A percentile compares a stretch with the other conserved stretches of the same genome.
phyloP scores from a whole-genome alignment of 2,888 invertebrate species.

The Diogma glabrata region DNA sequence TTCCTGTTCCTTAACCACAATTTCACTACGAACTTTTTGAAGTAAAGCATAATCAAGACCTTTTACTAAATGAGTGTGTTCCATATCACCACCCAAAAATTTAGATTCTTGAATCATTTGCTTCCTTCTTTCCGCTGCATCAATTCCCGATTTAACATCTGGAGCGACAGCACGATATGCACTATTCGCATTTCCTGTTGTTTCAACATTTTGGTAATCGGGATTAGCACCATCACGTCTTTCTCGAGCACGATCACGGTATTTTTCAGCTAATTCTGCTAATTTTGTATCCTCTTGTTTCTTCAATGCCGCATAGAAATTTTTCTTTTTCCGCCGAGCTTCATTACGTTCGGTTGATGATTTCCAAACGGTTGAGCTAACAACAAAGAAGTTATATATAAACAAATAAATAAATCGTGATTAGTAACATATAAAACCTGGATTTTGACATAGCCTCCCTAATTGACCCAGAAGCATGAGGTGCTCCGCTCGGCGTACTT shows the following conservation, averaged over 20 bases:
- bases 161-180: conserved; percentile 82
- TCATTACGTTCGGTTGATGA: conserved; percentile 59
- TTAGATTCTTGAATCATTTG: conserved; percentile 98
- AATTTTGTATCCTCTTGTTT: conserved; percentile 92
- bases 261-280: conserved; percentile 87
- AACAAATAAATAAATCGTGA: neutral
- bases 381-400: too few species aligned
- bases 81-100: conserved; percentile 99
- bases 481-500: conserved; percentile 42
- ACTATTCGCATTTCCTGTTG: conserved; percentile 44
- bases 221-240: conserved; percentile 74
- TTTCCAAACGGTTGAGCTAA: conserved; percentile 6
- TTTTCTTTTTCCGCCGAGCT: conserved; percentile 83
- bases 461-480: conserved; percentile 43
- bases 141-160: conserved; percentile 84
- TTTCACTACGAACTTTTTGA: conserved; percentile 90
- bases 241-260: conserved; percentile 83
- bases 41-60: conserved; percentile 85
- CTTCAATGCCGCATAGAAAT: conserved; percentile 85
- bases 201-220: conserved; percentile 72
- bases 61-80: conserved; percentile 99
- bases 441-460: conserved; percentile 58
- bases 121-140: conserved; percentile 87
- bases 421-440: conserved; percentile 38
- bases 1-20: conserved; percentile 61